These are phyloP conservation scores for Hipparchia sbordonii DNA, from an alignment of 2,888 invertebrate genomes.

Conservation along the genomic window DNA sequence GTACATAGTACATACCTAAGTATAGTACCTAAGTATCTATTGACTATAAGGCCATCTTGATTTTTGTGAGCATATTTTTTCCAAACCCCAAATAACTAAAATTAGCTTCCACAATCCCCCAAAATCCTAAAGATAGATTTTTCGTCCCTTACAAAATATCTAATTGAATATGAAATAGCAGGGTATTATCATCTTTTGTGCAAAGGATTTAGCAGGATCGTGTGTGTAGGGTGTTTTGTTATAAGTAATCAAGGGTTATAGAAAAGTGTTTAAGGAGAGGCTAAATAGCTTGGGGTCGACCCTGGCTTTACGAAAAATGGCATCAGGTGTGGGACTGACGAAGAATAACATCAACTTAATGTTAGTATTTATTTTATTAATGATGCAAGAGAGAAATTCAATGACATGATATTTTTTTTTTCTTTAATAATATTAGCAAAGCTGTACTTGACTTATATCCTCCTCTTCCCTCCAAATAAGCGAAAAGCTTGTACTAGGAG, in stretches of 20 bases:
- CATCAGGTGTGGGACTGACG: slow-evolving; percentile 51
- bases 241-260: slow-evolving; percentile 72
- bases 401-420: too few relatives aligned
- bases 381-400: too few relatives aligned
- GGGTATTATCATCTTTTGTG: slow-evolving; percentile 80
- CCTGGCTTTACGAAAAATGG: slow-evolving; percentile 43
- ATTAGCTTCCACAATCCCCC: slow-evolving; percentile 56
- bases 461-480: too few relatives aligned
- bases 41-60: not conserved
- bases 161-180: slow-evolving; percentile 88
- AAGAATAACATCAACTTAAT: slow-evolving; percentile 1
- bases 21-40: too few relatives aligned
- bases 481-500: too few relatives aligned
- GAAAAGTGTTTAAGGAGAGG: slow-evolving; percentile 66
- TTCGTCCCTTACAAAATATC: slow-evolving; percentile 82
- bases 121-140: slow-evolving; percentile 81
- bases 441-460: too few relatives aligned
- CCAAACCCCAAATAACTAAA: slow-evolving; percentile 42
- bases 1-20: not conserved
- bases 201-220: slow-evolving; percentile 70
- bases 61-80: not conserved
- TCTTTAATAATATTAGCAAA: too few relatives aligned
- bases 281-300: slow-evolving; percentile 63
- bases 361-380: not conserved
- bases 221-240: slow-evolving; percentile 62